A percentile compares a stretch with the other conserved stretches of the same genome.
phyloP scores from a whole-genome alignment of 1,140 invertebrate species.

The Octopus sinensis region DNA sequence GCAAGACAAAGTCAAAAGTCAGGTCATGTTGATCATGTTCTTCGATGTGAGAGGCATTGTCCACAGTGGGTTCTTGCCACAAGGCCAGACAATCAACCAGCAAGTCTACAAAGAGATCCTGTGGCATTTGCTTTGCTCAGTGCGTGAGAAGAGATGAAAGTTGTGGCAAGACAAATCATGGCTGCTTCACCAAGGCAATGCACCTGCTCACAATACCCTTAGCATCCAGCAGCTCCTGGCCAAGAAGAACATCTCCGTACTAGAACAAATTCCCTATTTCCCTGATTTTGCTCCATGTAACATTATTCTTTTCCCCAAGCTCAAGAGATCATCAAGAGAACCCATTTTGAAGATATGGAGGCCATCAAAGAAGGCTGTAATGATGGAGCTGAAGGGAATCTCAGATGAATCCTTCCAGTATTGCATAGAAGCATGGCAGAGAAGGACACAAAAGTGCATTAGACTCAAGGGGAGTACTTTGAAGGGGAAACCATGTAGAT shows the following conservation, averaged over 20 bases:
- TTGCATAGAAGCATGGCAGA: not conserved
- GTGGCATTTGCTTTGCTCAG: not conserved
- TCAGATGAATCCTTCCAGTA: not conserved
- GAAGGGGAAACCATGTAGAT: not conserved
- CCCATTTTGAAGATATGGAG: not conserved
- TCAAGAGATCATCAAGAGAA: not conserved
- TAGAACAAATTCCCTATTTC: not conserved
- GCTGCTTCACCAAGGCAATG: not conserved
- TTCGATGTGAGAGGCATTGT: not conserved
- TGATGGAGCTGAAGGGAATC: not conserved
- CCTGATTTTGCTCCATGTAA: not conserved
- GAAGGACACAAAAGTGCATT: not conserved
- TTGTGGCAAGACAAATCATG: not conserved
- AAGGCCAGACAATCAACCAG: not conserved
- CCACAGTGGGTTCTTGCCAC: not conserved
- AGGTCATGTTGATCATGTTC: conserved; percentile 7
- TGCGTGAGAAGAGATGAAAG: not conserved
- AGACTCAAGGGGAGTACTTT: not conserved
- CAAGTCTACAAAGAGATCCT: not conserved
- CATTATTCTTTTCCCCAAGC: not conserved
- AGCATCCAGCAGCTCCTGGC: not conserved
- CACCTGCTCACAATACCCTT: not conserved
- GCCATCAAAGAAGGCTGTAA: not conserved
- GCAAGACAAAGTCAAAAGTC: not conserved
- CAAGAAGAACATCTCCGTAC: not conserved